Evolutionary conservation across 2,888 invertebrate genomes (phyloP).

Genomic region (Euproctis similis): DNA sequence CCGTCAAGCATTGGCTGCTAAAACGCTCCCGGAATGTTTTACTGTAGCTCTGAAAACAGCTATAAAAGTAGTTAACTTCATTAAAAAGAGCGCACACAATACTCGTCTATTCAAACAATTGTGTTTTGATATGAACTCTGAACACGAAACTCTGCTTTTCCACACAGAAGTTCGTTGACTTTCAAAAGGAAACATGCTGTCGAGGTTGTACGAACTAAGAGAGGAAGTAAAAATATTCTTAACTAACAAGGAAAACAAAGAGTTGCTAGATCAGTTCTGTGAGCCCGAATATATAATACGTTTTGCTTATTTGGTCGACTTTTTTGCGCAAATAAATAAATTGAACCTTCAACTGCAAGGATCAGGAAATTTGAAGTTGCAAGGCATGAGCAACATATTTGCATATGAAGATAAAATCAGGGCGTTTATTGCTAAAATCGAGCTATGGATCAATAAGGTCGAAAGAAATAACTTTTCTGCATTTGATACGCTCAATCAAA

Average conservation of each 20-base stretch:
- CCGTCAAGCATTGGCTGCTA: conserved; percentile 17
- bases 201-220: background rate
- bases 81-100: conserved; percentile 5
- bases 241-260: background rate
- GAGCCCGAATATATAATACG: conserved; percentile 1
- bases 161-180: too few relatives aligned
- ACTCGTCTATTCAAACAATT: conserved; percentile 3
- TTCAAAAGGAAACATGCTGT: background rate
- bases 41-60: background rate
- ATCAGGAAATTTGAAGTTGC: conserved; percentile 4
- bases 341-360: conserved; percentile 10
- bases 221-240: background rate
- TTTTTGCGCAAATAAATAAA: conserved; percentile 5
- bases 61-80: too few relatives aligned
- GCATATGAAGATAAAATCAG: conserved; percentile 11
- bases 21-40: conserved; percentile 5
- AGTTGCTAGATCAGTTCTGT: background rate
- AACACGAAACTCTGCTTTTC: too few relatives aligned
- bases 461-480: conserved; percentile 12
- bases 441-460: too few relatives aligned
- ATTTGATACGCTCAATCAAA: conserved; percentile 8
- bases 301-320: conserved; percentile 7
- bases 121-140: background rate
- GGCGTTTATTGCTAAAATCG: conserved; percentile 9
- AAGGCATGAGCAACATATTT: too few relatives aligned